Percentiles rank a stretch among this genome's conserved stretches.
Conservation (phyloP, 2,888 invertebrate genomes). For the Rhodophaea formosa region DNA sequence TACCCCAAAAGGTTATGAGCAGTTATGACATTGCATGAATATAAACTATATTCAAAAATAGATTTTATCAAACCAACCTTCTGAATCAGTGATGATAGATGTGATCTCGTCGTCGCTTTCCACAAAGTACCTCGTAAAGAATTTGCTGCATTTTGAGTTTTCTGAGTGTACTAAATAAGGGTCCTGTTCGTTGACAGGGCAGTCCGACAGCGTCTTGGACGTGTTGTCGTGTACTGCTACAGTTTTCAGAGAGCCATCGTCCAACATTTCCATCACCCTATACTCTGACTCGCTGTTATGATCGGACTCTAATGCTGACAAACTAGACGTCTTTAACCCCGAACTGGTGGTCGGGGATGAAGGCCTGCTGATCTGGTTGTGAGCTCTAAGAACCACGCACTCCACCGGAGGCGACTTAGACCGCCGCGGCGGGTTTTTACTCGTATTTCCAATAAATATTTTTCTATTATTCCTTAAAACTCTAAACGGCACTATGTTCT, state of each 20-base stretch:
- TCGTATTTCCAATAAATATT: slow-evolving; percentile 69
- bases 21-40: no score
- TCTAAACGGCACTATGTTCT: slow-evolving; percentile 84
- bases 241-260: slow-evolving; percentile 75
- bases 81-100: slow-evolving; percentile 86
- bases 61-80: no score
- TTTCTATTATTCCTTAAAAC: slow-evolving; percentile 81
- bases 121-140: slow-evolving; percentile 84
- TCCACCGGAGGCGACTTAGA: slow-evolving; percentile 72
- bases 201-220: slow-evolving; percentile 74
- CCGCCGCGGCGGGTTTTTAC: slow-evolving; percentile 51
- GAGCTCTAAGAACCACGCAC: slow-evolving; percentile 67
- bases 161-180: slow-evolving; percentile 75
- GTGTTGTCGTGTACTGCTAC: slow-evolving; percentile 75
- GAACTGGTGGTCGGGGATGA: slow-evolving; percentile 54
- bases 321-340: slow-evolving; percentile 50
- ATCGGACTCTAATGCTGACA: slow-evolving; percentile 58
- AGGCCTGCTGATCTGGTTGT: slow-evolving; percentile 69
- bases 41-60: no score
- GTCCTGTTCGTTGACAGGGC: slow-evolving; percentile 68
- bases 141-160: slow-evolving; percentile 83
- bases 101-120: slow-evolving; percentile 87
- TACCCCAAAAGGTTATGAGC: no score
- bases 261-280: slow-evolving; percentile 74
- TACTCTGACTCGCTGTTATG: slow-evolving; percentile 74